phyloP scores from a whole-genome alignment of 2,797 vertebrate genomes.

The Apogon talboti region DNA sequence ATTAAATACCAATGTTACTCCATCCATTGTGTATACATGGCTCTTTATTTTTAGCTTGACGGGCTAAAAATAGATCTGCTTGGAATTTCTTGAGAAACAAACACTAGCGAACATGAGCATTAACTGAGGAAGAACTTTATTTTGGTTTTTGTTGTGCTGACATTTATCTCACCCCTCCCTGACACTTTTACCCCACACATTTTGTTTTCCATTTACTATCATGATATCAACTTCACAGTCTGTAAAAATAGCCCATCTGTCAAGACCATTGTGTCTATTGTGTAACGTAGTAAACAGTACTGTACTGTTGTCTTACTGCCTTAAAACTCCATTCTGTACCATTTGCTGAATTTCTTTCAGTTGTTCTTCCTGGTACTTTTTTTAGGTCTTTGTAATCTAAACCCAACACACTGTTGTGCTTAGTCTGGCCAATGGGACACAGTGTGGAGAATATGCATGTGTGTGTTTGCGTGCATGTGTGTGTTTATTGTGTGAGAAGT shows the following conservation, averaged over 20 bases:
- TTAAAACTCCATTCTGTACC: neutral
- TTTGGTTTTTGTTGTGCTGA: constrained; percentile 47
- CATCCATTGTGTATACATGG: too few relatives aligned
- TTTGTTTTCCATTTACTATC: constrained; percentile 76
- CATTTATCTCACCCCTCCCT: constrained; percentile 52
- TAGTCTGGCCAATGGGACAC: constrained; percentile 12
- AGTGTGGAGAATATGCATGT: neutral
- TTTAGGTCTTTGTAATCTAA: constrained; percentile 41
- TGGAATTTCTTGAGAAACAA: neutral
- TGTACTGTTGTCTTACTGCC: constrained; percentile 29
- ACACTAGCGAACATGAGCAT: constrained; percentile 9
- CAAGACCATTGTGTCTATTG: constrained; percentile 73
- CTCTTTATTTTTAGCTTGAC: too few relatives aligned
- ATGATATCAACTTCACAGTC: constrained; percentile 42
- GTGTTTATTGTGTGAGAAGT: constrained; percentile 43
- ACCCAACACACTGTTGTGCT: constrained; percentile 44
- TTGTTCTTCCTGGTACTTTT: constrained; percentile 46
- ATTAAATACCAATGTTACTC: too few relatives aligned
- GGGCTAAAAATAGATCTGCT: too few relatives aligned
- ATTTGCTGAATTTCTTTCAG: constrained; percentile 13
- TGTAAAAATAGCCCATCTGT: constrained; percentile 72
- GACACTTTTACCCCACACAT: constrained; percentile 28
- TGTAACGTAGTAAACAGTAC: constrained; percentile 47
- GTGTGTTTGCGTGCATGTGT: constrained; percentile 16
- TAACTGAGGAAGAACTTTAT: constrained; percentile 19